Conservation (phyloP, 2,113 vertebrate genomes). For the Tichodroma muraria region DNA sequence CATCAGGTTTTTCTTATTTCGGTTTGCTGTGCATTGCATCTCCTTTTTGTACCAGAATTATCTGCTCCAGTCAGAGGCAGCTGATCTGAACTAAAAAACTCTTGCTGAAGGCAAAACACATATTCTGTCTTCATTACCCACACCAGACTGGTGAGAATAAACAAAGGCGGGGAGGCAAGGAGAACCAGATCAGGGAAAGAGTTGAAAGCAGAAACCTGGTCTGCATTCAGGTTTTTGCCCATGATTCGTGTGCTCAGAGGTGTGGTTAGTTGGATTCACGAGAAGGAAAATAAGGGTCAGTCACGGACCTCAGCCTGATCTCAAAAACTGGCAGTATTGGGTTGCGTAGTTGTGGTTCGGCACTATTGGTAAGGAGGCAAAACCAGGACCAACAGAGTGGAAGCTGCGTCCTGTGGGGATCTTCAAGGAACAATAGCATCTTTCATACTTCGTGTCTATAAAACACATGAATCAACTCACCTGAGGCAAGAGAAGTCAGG, state of each 20-base stretch:
- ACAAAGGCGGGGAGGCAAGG: accelerated
- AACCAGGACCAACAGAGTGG: neutral
- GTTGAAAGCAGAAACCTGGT: neutral
- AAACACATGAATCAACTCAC: slow-evolving; percentile 34
- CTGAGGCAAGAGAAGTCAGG: slow-evolving; percentile 11
- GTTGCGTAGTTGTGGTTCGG: neutral
- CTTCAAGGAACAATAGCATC: neutral
- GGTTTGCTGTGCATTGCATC: neutral
- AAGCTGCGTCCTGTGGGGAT: neutral
- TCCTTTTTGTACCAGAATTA: neutral
- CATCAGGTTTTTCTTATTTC: neutral
- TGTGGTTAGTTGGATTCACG: neutral
- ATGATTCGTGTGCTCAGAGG: neutral
- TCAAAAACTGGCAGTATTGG: neutral
- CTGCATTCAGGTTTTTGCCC: neutral
- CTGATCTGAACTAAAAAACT: slow-evolving; percentile 1
- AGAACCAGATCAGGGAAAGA: neutral
- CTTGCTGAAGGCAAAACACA: slow-evolving; percentile 18
- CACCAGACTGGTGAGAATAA: slow-evolving; percentile 26
- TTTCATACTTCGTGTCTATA: neutral
- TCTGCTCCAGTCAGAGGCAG: neutral
- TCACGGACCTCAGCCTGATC: neutral
- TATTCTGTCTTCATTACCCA: slow-evolving; percentile 2
- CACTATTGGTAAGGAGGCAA: neutral
- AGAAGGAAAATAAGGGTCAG: neutral